phyloP scores from a whole-genome alignment of 2,888 invertebrate species.

The Phalangium opilio region DNA sequence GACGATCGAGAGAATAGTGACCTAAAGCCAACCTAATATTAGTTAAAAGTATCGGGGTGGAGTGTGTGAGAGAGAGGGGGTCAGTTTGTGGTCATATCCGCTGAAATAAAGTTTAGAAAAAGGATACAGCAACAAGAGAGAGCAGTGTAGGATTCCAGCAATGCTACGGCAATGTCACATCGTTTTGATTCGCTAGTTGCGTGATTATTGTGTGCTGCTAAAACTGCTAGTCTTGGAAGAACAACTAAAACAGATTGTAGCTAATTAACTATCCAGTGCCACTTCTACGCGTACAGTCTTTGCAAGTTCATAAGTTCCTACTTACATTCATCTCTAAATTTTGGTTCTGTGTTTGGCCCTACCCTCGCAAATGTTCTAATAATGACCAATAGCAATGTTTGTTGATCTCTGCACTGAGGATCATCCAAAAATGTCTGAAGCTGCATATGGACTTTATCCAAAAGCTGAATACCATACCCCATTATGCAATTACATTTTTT shows the following conservation, averaged over 20 bases:
- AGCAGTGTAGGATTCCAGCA: conserved; percentile 49
- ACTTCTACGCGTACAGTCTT: no score
- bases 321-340: conserved; percentile 46
- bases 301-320: no score
- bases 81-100: no score
- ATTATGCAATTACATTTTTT: no score
- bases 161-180: conserved; percentile 42
- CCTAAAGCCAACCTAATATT: no score
- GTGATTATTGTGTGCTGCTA: conserved; percentile 42
- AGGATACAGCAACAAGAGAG: conserved; percentile 34
- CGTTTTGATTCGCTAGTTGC: conserved; percentile 39
- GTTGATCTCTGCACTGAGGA: conserved; percentile 30
- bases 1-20: no score
- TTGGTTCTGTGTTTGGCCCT: conserved; percentile 42
- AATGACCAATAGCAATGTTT: conserved; percentile 40
- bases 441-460: conserved; percentile 34
- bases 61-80: no score
- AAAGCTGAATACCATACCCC: conserved; percentile 28
- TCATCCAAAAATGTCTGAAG: conserved; percentile 33
- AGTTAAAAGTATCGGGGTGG: no score
- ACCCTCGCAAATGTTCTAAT: conserved; percentile 45
- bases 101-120: conserved; percentile 3
- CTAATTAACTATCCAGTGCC: no score
- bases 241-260: conserved; percentile 47
- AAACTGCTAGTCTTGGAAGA: conserved; percentile 42